Percentiles rank a stretch among this genome's conserved stretches.
These are phyloP conservation scores for Poecilia wingei DNA, from an alignment of 2,797 vertebrate genomes.

Conservation along the genomic window DNA sequence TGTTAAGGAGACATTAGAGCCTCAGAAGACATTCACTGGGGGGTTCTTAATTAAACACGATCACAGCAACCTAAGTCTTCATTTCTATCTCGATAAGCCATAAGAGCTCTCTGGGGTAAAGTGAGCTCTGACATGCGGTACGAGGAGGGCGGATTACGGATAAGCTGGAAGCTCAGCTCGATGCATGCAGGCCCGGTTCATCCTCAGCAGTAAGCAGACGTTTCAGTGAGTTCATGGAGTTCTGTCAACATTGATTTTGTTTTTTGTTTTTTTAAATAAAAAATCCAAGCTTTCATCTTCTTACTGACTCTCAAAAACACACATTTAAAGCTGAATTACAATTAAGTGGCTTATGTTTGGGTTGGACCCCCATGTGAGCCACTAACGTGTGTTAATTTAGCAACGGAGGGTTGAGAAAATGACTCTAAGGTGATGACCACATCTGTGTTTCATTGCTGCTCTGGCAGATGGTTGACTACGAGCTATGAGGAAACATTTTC, in stretches of 20 bases:
- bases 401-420: conserved; percentile 55
- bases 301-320: conserved; percentile 43
- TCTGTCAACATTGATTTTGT: conserved; percentile 50
- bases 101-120: conserved; percentile 65
- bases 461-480: conserved; percentile 71
- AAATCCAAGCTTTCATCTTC: conserved; percentile 49
- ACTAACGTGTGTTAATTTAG: conserved; percentile 67
- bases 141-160: conserved; percentile 53
- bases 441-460: conserved; percentile 69
- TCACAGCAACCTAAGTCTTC: conserved; percentile 54
- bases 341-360: conserved; percentile 56
- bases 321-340: conserved; percentile 60
- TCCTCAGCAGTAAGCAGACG: conserved; percentile 48
- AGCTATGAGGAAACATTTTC: conserved; percentile 72
- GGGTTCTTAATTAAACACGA: conserved; percentile 72
- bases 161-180: conserved; percentile 50
- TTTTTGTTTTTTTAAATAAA: not conserved
- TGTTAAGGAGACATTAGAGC: conserved; percentile 44
- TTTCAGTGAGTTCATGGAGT: conserved; percentile 57
- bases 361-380: conserved; percentile 41
- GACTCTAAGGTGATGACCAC: conserved; percentile 59
- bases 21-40: conserved; percentile 36
- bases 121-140: conserved; percentile 39
- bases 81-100: conserved; percentile 63
- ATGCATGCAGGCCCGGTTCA: conserved; percentile 52